Conservation (phyloP, 2,797 vertebrate species). For the Thaleichthys pacificus region DNA sequence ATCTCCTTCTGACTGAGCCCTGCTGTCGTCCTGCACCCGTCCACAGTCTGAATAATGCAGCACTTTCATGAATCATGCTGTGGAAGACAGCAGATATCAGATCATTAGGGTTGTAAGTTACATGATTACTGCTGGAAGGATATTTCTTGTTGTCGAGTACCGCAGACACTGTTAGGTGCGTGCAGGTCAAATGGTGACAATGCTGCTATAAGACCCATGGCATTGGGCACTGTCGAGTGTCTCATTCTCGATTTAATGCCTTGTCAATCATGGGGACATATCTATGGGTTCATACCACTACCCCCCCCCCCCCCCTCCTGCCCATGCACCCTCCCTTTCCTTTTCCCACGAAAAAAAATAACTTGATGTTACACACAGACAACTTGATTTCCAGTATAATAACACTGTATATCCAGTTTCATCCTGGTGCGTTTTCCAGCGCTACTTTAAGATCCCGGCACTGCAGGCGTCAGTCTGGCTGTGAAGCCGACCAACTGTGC, state of each 20-base stretch:
- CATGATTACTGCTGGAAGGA: not conserved
- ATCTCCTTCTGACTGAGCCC: constrained; percentile 54
- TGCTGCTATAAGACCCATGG: not conserved
- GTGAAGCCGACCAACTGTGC: constrained; percentile 39
- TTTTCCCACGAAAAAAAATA: constrained; percentile 24
- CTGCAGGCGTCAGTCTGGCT: constrained; percentile 52
- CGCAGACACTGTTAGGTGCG: not conserved
- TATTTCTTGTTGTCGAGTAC: not conserved
- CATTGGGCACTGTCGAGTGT: too few relatives aligned
- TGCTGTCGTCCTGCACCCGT: not conserved
- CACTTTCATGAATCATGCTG: constrained; percentile 26
- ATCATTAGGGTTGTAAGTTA: constrained; percentile 35
- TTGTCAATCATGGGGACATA: too few relatives aligned
- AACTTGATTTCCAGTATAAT: constrained; percentile 56
- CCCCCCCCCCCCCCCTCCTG: too few relatives aligned
- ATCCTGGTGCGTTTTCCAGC: constrained; percentile 40
- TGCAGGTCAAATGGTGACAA: not conserved
- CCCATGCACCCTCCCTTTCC: not conserved
- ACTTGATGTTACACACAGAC: not conserved
- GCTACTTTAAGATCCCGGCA: constrained; percentile 41
- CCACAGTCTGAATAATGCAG: constrained; percentile 10
- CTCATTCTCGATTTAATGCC: too few relatives aligned
- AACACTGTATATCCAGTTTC: constrained; percentile 58
- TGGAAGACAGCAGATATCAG: constrained; percentile 55
- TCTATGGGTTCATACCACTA: too few relatives aligned